Conservation (phyloP, 2,888 invertebrate species). For the Seira sanloemensis region DNA sequence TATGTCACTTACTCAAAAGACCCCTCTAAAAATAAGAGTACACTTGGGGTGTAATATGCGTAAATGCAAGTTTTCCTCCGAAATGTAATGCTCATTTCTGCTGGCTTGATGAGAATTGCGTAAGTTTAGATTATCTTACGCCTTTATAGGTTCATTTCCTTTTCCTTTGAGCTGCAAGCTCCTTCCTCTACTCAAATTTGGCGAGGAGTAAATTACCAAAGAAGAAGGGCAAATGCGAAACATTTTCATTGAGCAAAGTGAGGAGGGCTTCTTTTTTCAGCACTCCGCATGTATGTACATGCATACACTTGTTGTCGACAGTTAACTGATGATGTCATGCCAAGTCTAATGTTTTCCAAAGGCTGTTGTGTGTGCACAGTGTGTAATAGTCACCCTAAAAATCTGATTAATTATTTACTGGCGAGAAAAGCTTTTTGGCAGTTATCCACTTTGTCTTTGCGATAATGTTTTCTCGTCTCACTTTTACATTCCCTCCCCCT, state of each 20-base stretch:
- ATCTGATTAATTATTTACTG: constrained; percentile 61
- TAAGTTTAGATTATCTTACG: background rate
- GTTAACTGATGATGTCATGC: constrained; percentile 18
- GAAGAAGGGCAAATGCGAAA: too few species aligned
- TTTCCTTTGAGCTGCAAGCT: background rate
- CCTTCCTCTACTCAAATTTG: background rate
- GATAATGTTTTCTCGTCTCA: constrained; percentile 53
- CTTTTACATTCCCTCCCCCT: background rate
- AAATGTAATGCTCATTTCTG: background rate
- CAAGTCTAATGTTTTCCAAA: background rate
- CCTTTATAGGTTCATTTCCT: background rate
- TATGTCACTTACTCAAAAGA: constrained; percentile 50
- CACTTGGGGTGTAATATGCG: background rate
- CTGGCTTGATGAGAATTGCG: background rate
- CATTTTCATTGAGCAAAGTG: too few species aligned
- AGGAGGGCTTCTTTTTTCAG: too few species aligned
- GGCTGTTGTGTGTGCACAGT: constrained; percentile 19
- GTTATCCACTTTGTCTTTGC: constrained; percentile 59
- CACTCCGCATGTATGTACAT: background rate
- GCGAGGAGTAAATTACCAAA: background rate
- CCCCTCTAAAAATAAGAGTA: too few species aligned
- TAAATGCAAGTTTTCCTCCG: background rate
- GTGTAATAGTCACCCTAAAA: constrained; percentile 47
- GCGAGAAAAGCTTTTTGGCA: constrained; percentile 65
- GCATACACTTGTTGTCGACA: background rate